Conservation (phyloP, 1,140 invertebrate species). For the Zaprionus davidi region DNA sequence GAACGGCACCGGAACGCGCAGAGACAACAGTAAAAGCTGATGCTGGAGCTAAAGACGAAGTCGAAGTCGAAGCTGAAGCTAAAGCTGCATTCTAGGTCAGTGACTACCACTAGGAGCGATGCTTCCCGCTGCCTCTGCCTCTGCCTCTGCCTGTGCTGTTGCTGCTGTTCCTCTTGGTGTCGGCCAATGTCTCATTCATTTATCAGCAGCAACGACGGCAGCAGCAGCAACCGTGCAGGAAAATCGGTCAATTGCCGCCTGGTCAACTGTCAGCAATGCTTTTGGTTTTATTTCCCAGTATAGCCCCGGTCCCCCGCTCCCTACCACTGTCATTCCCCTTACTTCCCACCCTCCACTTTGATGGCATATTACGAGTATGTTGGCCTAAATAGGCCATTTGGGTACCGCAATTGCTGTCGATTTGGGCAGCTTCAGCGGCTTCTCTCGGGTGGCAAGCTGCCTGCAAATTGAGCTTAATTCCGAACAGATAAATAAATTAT, state of each 20-base stretch:
- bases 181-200: constrained; percentile 78
- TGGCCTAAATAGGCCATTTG: constrained; percentile 72
- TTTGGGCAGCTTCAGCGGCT: neutral
- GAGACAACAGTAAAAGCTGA: constrained; percentile 48
- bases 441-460: neutral
- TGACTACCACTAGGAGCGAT: constrained; percentile 68
- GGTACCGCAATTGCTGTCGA: constrained; percentile 37
- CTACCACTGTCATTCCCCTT: neutral
- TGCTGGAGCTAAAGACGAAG: constrained; percentile 42
- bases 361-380: constrained; percentile 65
- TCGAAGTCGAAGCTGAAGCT: constrained; percentile 22
- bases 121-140: neutral
- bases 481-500: neutral
- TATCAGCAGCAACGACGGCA: constrained; percentile 49
- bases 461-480: constrained; percentile 17
- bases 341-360: constrained; percentile 3
- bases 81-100: constrained; percentile 77
- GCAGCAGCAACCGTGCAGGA: constrained; percentile 43
- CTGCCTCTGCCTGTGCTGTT: constrained; percentile 1
- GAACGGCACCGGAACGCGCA: constrained; percentile 58
- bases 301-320: neutral
- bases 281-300: constrained; percentile 18
- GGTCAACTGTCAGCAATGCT: constrained; percentile 66
- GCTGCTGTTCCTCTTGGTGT: constrained; percentile 59
- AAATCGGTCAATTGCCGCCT: constrained; percentile 78